A percentile compares a stretch with the other conserved stretches of the same genome.
phyloP scores from a whole-genome alignment of 2,888 invertebrate species.

The Geotrupes spiniger region DNA sequence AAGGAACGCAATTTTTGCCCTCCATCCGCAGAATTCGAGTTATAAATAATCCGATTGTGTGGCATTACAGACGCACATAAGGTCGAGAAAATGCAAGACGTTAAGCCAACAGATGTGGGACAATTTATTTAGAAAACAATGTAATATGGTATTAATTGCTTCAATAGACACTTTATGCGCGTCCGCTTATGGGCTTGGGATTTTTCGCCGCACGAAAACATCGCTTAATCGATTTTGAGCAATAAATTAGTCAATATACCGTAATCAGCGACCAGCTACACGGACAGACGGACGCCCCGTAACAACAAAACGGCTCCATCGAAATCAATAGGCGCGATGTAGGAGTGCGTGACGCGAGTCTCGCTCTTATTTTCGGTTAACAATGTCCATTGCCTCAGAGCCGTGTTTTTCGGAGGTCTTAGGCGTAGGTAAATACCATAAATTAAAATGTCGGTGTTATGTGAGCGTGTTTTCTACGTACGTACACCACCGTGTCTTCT shows the following conservation, averaged over 20 bases:
- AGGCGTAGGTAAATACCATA: slow-evolving; percentile 32
- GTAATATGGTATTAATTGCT: slow-evolving; percentile 10
- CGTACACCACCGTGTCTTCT: slow-evolving; percentile 16
- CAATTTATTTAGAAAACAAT: too few relatives aligned
- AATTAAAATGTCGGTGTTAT: slow-evolving; percentile 23
- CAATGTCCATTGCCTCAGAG: slow-evolving; percentile 2
- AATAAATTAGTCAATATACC: slow-evolving; percentile 18
- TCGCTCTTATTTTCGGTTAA: slow-evolving; percentile 3
- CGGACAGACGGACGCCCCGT: slow-evolving; percentile 6
- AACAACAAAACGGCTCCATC: slow-evolving; percentile 1
- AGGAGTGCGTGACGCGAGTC: not conserved
- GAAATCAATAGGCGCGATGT: not conserved
- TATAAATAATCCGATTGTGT: too few relatives aligned
- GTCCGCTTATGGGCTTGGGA: too few relatives aligned
- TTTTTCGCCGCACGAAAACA: too few relatives aligned
- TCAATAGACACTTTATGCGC: too few relatives aligned
- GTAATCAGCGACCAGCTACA: slow-evolving; percentile 16
- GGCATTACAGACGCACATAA: too few relatives aligned
- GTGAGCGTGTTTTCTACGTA: slow-evolving; percentile 5
- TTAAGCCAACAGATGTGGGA: too few relatives aligned
- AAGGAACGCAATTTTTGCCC: too few relatives aligned
- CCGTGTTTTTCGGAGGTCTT: slow-evolving; percentile 8
- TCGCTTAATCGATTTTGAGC: slow-evolving; percentile 6
- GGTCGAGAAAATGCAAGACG: too few relatives aligned
- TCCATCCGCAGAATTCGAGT: too few relatives aligned